Base-by-base conservation (phyloP, 2,797 vertebrate genomes). In the Poeciliopsis infans region DNA sequence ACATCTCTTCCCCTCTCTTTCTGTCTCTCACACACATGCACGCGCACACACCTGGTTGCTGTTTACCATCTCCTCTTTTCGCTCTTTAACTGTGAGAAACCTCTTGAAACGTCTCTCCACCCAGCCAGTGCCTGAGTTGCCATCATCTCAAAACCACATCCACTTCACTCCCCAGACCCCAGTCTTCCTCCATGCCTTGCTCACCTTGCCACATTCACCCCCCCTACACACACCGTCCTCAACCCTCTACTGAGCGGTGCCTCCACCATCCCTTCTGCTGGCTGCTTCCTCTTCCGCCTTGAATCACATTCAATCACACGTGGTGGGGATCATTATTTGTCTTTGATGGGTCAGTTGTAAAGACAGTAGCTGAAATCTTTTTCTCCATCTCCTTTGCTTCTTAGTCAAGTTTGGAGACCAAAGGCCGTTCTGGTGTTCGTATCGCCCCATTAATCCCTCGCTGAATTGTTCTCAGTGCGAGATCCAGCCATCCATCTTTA, bases 11-110 rank as follows among this genome's bases (percentile, higher is more conserved):
- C 74, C 10, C 43, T 66, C 51, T 33, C 73, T 83, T 91, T 75
- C 53, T 39, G 78, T 13, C 51, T 73, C 66, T 25, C 76, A 83
- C 92, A 95, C 36, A 66, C 45, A 66, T 53, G 51, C 23, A 7
- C 7, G 23, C 1, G 6, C 73, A 79, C 85, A 91, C 94, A 96
- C 94, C 96, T 96, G 95, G 94, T 90, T 94, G 92, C 87, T 91
- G 94, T 96, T 96, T 96, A 89, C 90, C 91, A 90, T 82, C 82
- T 23, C 10, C 74, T 3, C 18, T 76, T 80, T 91, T 92, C 84
- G 64, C 51, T 76, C 76, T 47, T 61, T 25, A 70, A 70, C 74
- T 76, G 75, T 93, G 88, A 79, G 82, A 93, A 94, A 91, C 86
- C 84, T 89, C 82, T 66, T 81, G 85, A 90, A 91, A 91, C 89